Evolutionary conservation across 2,888 invertebrate genomes (phyloP).

Genomic region (Lordiphosa fenestrarum): DNA sequence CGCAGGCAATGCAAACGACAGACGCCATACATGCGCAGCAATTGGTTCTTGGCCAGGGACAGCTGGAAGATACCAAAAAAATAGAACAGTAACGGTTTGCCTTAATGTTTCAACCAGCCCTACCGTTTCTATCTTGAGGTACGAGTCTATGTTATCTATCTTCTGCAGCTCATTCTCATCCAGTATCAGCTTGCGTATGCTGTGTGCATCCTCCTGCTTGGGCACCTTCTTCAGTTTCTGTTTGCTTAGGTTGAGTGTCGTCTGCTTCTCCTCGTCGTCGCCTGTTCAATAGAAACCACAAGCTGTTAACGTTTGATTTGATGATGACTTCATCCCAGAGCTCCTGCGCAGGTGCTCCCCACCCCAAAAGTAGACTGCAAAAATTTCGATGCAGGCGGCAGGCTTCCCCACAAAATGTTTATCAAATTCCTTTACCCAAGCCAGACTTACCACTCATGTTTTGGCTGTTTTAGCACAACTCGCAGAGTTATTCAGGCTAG

Average conservation of each 20-base stretch:
- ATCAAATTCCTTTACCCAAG: no score
- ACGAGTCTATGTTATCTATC: conserved; percentile 92
- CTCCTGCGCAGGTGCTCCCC: conserved; percentile 26
- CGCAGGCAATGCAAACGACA: conserved; percentile 89
- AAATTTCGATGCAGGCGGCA: conserved; percentile 45
- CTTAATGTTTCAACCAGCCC: no score
- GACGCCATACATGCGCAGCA: conserved; percentile 93
- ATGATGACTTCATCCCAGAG: conserved; percentile 64
- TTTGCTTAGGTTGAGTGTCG: conserved; percentile 87
- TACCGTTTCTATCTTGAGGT: conserved; percentile 88
- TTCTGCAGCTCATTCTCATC: conserved; percentile 94
- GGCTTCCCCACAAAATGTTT: no score
- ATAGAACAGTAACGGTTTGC: no score
- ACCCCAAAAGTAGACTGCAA: conserved; percentile 60
- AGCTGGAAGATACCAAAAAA: conserved; percentile 82
- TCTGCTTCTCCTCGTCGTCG: conserved; percentile 75
- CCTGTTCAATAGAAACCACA: conserved; percentile 50
- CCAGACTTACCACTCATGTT: no score
- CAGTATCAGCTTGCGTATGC: conserved; percentile 86
- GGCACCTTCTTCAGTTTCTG: conserved; percentile 91
- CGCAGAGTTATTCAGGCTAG: no score
- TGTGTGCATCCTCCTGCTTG: conserved; percentile 85
- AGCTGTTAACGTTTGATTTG: background rate
- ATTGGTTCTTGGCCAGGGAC: conserved; percentile 91
- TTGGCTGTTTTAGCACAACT: no score